These are phyloP conservation scores for Himalopsyche japonica DNA, from an alignment of 2,888 invertebrate species.

Conservation along the genomic window DNA sequence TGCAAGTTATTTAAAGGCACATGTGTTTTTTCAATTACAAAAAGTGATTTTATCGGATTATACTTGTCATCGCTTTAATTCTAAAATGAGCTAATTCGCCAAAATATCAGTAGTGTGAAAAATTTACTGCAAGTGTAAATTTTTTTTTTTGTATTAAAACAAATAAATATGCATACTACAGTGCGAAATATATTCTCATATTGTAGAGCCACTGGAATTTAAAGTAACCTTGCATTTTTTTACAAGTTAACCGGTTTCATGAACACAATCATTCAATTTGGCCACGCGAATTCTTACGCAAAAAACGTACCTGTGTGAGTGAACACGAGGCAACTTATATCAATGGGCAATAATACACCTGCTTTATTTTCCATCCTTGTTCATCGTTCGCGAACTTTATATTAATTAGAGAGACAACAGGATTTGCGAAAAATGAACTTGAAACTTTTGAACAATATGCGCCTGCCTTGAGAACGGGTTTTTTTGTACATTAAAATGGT, in stretches of 20 bases:
- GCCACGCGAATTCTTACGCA: slow-evolving; percentile 22
- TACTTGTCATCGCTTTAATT: too few species aligned
- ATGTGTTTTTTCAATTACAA: too few species aligned
- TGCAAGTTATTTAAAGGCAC: too few species aligned
- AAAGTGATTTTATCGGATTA: too few species aligned
- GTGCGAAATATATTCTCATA: too few species aligned
- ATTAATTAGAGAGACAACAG: neutral
- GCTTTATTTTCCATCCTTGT: neutral
- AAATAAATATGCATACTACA: too few species aligned
- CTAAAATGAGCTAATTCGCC: too few species aligned
- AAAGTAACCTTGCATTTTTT: neutral
- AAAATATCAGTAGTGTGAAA: too few species aligned
- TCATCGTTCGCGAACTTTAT: neutral
- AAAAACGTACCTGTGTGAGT: neutral
- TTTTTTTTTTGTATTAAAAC: too few species aligned
- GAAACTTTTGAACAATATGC: neutral
- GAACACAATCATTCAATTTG: slow-evolving; percentile 11
- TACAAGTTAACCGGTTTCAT: slow-evolving; percentile 5
- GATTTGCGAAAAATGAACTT: neutral
- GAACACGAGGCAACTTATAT: neutral
- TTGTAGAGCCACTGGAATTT: neutral
- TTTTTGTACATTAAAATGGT: too few species aligned
- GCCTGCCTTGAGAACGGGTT: neutral
- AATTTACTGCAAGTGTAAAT: too few species aligned
- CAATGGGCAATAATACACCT: neutral